phyloP scores from a whole-genome alignment of 2,888 invertebrate species.

The Panzeria rudis region DNA sequence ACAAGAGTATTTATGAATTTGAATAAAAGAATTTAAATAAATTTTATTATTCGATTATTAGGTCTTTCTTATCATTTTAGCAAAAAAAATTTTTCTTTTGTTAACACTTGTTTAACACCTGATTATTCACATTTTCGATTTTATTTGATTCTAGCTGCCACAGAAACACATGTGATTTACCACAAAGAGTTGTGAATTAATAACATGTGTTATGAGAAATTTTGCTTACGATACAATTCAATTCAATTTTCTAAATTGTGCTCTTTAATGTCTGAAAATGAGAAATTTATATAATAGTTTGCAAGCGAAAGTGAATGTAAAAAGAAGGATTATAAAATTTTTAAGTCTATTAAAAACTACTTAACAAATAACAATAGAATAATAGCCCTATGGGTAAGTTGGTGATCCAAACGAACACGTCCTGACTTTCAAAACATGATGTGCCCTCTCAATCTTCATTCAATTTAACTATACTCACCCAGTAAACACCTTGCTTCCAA shows the following conservation, averaged over 20 bases:
- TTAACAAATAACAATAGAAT: too few relatives aligned
- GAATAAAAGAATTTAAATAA: not conserved
- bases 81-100: not conserved
- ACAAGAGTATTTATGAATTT: not conserved
- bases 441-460: too few relatives aligned
- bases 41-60: not conserved
- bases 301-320: not conserved
- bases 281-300: not conserved
- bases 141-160: not conserved
- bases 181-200: conserved; percentile 25
- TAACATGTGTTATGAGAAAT: not conserved
- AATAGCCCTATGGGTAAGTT: too few relatives aligned
- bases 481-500: too few relatives aligned
- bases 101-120: conserved; percentile 23
- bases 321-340: not conserved
- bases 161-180: not conserved
- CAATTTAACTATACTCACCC: too few relatives aligned
- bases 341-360: not conserved
- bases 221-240: not conserved
- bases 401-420: too few relatives aligned
- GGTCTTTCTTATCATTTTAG: not conserved
- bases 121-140: conserved; percentile 3
- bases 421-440: too few relatives aligned
- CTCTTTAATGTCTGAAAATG: not conserved
- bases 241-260: too few relatives aligned